Percentiles rank a stretch among this genome's conserved stretches.
These are phyloP conservation scores for Eriocheir sinensis DNA, from an alignment of 1,140 invertebrate genomes.

Conservation along the genomic window DNA sequence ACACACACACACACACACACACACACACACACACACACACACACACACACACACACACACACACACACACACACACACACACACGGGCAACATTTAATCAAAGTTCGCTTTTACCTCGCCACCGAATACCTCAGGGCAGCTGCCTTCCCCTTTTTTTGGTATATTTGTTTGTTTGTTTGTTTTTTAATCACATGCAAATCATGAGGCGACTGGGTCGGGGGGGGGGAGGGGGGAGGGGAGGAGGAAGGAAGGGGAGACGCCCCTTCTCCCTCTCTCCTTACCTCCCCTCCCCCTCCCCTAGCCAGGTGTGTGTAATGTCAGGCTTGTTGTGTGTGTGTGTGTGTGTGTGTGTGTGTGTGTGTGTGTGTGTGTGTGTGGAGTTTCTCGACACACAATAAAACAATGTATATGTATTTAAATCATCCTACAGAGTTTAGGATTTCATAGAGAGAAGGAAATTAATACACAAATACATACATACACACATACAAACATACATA, in stretches of 20 bases:
- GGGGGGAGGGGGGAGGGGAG: too few species aligned
- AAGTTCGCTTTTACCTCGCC: too few species aligned
- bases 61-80: constrained; percentile 15
- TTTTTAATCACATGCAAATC: constrained; percentile 16
- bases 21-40: constrained; percentile 26
- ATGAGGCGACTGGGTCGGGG: too few species aligned
- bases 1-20: background rate
- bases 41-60: background rate
- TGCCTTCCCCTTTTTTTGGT: too few species aligned
- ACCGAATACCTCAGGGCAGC: too few species aligned
- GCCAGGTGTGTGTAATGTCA: background rate
- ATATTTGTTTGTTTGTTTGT: constrained; percentile 26
- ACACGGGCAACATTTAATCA: too few species aligned
- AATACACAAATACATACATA: too few species aligned
- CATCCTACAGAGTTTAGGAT: too few species aligned
- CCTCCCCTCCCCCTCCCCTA: background rate
- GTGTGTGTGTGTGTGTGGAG: background rate
- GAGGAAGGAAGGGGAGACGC: background rate
- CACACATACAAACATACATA: too few species aligned
- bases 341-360: background rate
- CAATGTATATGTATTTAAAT: too few species aligned
- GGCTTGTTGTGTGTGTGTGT: background rate
- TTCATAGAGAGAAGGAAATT: too few species aligned
- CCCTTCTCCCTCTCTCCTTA: background rate
- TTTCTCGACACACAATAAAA: too few species aligned